These are phyloP conservation scores for Melanargia galathea DNA, from an alignment of 2,888 invertebrate species.

Conservation along the genomic window DNA sequence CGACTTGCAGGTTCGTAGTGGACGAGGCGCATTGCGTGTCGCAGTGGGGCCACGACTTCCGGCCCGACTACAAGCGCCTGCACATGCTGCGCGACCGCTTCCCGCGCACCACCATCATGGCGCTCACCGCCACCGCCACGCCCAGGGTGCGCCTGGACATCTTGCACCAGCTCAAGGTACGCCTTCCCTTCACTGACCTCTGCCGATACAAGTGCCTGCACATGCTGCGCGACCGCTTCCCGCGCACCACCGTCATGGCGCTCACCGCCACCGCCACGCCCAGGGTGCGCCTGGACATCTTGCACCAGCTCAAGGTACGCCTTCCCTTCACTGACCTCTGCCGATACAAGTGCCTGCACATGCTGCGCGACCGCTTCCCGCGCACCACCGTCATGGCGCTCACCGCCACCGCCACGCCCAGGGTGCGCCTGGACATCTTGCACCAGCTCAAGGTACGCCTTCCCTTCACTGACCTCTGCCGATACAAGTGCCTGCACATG, in stretches of 20 bases:
- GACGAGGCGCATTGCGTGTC: slow-evolving; percentile 99
- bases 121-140: slow-evolving; percentile 97
- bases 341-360: slow-evolving; percentile 92
- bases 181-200: too few species aligned
- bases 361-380: slow-evolving; percentile 84
- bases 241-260: slow-evolving; percentile 87
- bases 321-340: too few species aligned
- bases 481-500: slow-evolving; percentile 91
- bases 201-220: slow-evolving; percentile 94
- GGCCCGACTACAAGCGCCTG: slow-evolving; percentile 94
- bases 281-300: slow-evolving; percentile 93
- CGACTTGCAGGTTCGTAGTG: slow-evolving; percentile 92
- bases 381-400: slow-evolving; percentile 89
- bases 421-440: slow-evolving; percentile 94
- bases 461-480: too few species aligned
- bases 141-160: slow-evolving; percentile 95
- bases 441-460: slow-evolving; percentile 88
- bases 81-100: slow-evolving; percentile 85
- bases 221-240: slow-evolving; percentile 84
- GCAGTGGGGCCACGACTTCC: slow-evolving; percentile 99
- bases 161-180: slow-evolving; percentile 90
- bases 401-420: slow-evolving; percentile 97
- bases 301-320: slow-evolving; percentile 89
- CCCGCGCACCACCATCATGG: slow-evolving; percentile 86
- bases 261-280: slow-evolving; percentile 98